phyloP scores from a whole-genome alignment of 2,113 vertebrate species.

The Hydropotes inermis region DNA sequence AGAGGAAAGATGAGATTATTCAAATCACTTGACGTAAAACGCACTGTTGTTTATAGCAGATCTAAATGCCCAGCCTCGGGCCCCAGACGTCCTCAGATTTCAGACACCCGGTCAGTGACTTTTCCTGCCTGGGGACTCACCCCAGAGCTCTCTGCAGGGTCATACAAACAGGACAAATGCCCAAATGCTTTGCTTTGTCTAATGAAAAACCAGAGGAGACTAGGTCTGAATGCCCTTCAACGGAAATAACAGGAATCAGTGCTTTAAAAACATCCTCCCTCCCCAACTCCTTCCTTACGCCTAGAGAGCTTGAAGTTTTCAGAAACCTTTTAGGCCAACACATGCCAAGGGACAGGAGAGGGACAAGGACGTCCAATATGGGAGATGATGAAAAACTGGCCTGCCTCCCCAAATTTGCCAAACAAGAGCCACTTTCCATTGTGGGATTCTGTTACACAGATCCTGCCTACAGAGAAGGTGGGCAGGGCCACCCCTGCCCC shows the following conservation, averaged over 20 bases:
- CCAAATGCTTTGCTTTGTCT: slow-evolving; percentile 29
- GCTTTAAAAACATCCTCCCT: not conserved
- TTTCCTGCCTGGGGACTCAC: slow-evolving; percentile 19
- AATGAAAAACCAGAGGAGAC: slow-evolving; percentile 47
- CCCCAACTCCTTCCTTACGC: not conserved
- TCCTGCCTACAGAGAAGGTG: not conserved
- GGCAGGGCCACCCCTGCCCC: too few relatives aligned
- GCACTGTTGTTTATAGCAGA: slow-evolving; percentile 56
- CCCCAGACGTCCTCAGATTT: slow-evolving; percentile 25
- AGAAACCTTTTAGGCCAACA: not conserved
- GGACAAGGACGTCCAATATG: not conserved
- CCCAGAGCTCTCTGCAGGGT: slow-evolving; percentile 37
- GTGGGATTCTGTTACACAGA: not conserved
- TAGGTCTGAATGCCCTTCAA: slow-evolving; percentile 21
- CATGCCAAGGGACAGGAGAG: not conserved
- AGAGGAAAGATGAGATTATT: slow-evolving; percentile 76
- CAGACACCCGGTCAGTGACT: slow-evolving; percentile 50
- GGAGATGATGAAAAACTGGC: not conserved
- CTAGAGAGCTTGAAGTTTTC: not conserved
- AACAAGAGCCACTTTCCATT: not conserved
- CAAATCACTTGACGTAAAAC: slow-evolving; percentile 55
- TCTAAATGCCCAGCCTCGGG: slow-evolving; percentile 39
- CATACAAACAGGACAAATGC: slow-evolving; percentile 45
- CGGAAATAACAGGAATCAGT: not conserved
- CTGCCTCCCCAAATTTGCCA: not conserved